Base-by-base conservation (phyloP, 1,140 invertebrate genomes). In the Dysdera silvatica region DNA sequence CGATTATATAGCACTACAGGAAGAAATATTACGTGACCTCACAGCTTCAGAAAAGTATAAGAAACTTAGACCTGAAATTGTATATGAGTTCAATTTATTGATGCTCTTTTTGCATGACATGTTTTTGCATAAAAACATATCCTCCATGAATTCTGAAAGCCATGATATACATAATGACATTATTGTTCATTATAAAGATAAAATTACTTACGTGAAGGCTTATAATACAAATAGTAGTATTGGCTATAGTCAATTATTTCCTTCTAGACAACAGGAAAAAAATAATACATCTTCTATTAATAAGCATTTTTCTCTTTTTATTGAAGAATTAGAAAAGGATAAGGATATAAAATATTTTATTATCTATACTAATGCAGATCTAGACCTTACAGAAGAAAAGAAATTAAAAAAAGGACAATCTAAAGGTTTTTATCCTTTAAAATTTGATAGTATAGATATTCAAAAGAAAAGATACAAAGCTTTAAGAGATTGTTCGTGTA, bases 31-130 rank as follows among this genome's bases (percentile, higher is more conserved):
- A 56, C 8, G 28, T 45, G 28, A 45, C 32, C 32, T 56, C 26
- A 18, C 26, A 54, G 20, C n/a, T 29, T 1, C 26, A 37, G 20
- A 45, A 56, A 45, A 45, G 10, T 41, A 20, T 55, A 14, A 4
- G 18, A 55, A 41, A 4, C 18, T 5, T 45, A 32, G 0, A 32
- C 8, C 29, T 56, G 54, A 31, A 2, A 31, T 31, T 28, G 32
- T 56, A 56, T 56, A 29, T 45, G 37, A 56, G 24, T 56, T 45
- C 40, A 56, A 29, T 45, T 56, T 56, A 56, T 56, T 56, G 32
- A 45, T 56, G 47, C 23, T 24, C n/a, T 56, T 31, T 20, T 55
- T 41, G 53, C 33, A 55, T 41, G 53, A 55, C 37, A 41, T 55
- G 37, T 45, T 56, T 20, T 45, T n/a, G 20, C 37, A 45, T 29